A percentile compares a stretch with the other conserved stretches of the same genome.
phyloP scores from a whole-genome alignment of 2,113 vertebrate species.

The Hemicordylus capensis region DNA sequence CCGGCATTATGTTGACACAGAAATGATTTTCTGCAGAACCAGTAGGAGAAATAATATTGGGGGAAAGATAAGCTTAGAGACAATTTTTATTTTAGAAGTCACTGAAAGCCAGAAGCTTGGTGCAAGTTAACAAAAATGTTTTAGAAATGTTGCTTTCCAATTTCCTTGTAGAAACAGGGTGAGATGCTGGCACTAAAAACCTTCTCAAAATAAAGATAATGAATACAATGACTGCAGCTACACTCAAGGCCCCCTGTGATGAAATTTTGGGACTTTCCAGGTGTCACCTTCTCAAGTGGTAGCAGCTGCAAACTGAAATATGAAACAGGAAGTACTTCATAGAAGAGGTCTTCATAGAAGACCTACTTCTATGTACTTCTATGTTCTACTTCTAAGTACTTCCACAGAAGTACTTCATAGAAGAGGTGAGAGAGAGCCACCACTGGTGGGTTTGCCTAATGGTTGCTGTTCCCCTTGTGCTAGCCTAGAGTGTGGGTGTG shows the following conservation, averaged over 20 bases:
- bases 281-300: background rate
- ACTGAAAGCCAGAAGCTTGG: background rate
- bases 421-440: background rate
- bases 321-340: background rate
- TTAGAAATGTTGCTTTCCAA: background rate
- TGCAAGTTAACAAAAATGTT: background rate
- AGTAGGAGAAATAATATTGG: background rate
- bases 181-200: background rate
- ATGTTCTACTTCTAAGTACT: no score
- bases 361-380: no score
- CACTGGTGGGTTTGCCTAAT: background rate
- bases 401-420: no score
- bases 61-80: background rate
- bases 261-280: background rate
- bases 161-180: background rate
- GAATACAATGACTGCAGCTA: background rate
- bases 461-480: background rate
- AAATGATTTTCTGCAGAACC: background rate
- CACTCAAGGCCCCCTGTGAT: background rate
- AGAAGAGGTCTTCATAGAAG: no score
- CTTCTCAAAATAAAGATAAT: background rate
- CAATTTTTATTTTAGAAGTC: constrained; percentile 2
- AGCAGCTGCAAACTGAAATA: background rate
- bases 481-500: background rate
- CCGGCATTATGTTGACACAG: background rate